These are phyloP conservation scores for Lagopus leucura DNA, from an alignment of 2,113 vertebrate species.

Conservation along the genomic window DNA sequence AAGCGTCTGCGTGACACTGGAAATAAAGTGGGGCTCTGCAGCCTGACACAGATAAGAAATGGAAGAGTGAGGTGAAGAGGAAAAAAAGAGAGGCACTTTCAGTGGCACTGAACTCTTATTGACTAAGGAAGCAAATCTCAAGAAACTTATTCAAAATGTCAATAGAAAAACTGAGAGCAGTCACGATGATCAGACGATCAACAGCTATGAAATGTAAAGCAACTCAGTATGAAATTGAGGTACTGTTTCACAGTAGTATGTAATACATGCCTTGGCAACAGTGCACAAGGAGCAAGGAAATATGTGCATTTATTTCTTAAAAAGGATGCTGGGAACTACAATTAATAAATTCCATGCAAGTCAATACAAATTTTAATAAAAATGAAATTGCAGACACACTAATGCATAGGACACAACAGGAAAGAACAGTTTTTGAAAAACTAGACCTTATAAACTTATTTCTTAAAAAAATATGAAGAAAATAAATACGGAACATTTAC, in stretches of 20 bases:
- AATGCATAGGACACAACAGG: neutral
- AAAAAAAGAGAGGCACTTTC: neutral
- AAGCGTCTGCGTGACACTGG: neutral
- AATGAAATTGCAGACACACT: neutral
- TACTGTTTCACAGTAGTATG: neutral
- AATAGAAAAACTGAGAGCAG: neutral
- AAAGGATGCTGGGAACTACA: neutral
- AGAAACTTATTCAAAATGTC: neutral
- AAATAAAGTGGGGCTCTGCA: neutral
- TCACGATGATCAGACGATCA: neutral
- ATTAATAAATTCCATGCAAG: neutral
- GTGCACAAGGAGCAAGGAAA: neutral
- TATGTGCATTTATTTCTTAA: neutral
- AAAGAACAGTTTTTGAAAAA: neutral
- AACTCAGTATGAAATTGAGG: neutral
- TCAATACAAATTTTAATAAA: neutral
- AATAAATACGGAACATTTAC: neutral
- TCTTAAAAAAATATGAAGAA: neutral
- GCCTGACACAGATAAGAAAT: neutral
- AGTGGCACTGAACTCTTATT: neutral
- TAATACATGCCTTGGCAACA: neutral
- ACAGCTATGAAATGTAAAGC: neutral
- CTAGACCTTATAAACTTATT: neutral
- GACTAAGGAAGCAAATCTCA: neutral
- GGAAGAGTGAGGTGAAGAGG: neutral